Evolutionary conservation across 2,888 invertebrate genomes (phyloP).

Genomic region (Synanthedon formicaeformis): DNA sequence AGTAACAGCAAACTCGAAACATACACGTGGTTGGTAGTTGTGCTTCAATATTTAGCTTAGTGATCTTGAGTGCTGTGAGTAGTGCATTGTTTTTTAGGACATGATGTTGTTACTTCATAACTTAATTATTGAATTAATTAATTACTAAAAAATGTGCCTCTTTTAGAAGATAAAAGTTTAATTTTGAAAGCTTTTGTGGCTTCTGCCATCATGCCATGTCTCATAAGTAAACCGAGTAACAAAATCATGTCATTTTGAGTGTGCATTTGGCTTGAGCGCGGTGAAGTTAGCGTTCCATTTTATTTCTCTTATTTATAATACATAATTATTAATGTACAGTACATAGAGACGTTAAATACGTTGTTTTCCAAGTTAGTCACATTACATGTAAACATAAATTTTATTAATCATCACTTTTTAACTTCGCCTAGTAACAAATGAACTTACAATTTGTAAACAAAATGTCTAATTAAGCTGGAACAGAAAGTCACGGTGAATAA

Average conservation of each 20-base stretch:
- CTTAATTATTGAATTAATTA: no score
- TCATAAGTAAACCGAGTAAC: neutral
- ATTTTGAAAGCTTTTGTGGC: no score
- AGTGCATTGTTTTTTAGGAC: no score
- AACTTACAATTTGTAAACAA: slow-evolving; percentile 5
- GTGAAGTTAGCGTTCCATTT: slow-evolving; percentile 1
- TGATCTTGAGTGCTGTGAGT: no score
- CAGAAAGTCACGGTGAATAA: slow-evolving; percentile 15
- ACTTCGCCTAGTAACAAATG: neutral
- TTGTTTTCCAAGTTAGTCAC: neutral
- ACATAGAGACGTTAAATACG: neutral
- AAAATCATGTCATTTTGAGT: neutral
- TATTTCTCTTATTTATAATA: neutral
- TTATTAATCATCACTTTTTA: neutral
- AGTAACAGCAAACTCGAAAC: no score
- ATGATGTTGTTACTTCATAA: no score
- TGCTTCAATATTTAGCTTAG: no score
- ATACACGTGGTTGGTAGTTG: no score
- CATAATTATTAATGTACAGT: neutral
- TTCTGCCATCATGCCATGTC: no score
- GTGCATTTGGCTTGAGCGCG: slow-evolving; percentile 4
- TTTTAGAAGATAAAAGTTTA: no score
- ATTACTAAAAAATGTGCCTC: no score
- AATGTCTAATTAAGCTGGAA: slow-evolving; percentile 13
- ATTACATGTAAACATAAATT: neutral